Conservation (phyloP, 1,140 invertebrate species). For the Heliothis virescens region DNA sequence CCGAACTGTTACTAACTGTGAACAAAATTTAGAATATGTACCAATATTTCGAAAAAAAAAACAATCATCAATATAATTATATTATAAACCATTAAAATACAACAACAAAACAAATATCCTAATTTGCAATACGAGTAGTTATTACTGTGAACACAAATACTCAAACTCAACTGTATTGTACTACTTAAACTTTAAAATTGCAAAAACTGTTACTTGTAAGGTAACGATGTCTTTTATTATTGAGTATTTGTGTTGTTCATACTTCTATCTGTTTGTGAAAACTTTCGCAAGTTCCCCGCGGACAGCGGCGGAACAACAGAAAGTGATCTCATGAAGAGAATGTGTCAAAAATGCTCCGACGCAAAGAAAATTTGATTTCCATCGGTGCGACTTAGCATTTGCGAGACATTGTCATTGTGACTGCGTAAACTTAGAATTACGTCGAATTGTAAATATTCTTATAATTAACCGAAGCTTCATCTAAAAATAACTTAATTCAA, state of each 20-base stretch:
- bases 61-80: conserved; percentile 76
- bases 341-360: conserved; percentile 64
- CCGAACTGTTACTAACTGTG: conserved; percentile 36
- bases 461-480: conserved; percentile 53
- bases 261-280: conserved; percentile 52
- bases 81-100: conserved; percentile 84
- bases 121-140: conserved; percentile 59
- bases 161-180: conserved; percentile 66
- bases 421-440: conserved; percentile 50
- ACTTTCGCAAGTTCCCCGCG: conserved; percentile 53
- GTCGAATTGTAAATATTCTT: conserved; percentile 50
- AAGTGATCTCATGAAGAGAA: conserved; percentile 38
- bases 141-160: conserved; percentile 78
- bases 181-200: conserved; percentile 54
- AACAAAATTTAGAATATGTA: conserved; percentile 64
- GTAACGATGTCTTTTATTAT: conserved; percentile 65
- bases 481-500: conserved; percentile 81
- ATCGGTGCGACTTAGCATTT: conserved; percentile 54
- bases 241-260: conserved; percentile 82
- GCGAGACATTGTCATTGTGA: conserved; percentile 67
- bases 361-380: conserved; percentile 77
- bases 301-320: conserved; percentile 43
- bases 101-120: conserved; percentile 83
- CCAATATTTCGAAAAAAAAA: conserved; percentile 67
- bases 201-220: conserved; percentile 58